These are phyloP conservation scores for Busseola fusca DNA, from an alignment of 2,888 invertebrate genomes.

Conservation along the genomic window DNA sequence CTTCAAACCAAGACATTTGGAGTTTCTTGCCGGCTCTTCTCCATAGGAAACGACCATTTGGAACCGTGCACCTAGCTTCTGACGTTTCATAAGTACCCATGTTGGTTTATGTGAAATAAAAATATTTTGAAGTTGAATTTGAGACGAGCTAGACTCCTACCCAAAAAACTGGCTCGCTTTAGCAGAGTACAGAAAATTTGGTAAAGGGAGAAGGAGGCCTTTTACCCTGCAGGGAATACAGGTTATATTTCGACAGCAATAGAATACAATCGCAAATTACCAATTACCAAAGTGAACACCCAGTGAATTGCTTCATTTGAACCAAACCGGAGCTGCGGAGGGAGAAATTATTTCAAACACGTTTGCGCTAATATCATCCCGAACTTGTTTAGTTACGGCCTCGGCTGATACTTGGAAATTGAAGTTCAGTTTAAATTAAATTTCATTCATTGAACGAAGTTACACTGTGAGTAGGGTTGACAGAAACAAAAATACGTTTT, in stretches of 20 bases:
- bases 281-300: conserved; percentile 9
- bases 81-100: too few species aligned
- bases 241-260: not conserved
- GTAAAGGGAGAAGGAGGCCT: not conserved
- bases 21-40: too few species aligned
- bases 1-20: not conserved
- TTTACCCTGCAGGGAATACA: not conserved
- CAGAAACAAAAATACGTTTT: conserved; percentile 28
- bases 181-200: not conserved
- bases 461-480: conserved; percentile 35
- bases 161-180: not conserved
- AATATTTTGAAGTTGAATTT: too few species aligned
- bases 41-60: too few species aligned
- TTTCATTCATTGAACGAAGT: conserved; percentile 49
- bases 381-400: conserved; percentile 37
- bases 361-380: conserved; percentile 39
- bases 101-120: too few species aligned
- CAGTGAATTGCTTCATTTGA: conserved; percentile 42
- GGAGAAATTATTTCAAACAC: conserved; percentile 50
- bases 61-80: too few species aligned
- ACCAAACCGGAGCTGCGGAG: conserved; percentile 38
- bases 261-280: not conserved
- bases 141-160: not conserved
- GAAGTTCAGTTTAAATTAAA: conserved; percentile 48
- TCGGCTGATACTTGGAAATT: conserved; percentile 39